Conservation (phyloP, 2,113 vertebrate species). For the Todiramphus saurophagus region DNA sequence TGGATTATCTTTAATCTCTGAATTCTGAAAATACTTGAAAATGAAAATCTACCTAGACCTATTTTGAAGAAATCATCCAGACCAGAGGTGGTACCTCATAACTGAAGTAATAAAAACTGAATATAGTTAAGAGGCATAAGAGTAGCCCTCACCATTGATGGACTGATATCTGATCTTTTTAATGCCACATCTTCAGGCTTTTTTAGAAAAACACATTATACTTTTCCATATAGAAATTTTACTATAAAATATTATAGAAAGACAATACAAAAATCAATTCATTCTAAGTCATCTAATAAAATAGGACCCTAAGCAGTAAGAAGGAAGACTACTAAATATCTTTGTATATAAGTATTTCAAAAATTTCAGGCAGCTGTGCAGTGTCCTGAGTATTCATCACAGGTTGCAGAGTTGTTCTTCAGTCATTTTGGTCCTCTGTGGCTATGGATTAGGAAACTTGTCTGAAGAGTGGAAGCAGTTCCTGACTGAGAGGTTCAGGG, state of each 20-base stretch:
- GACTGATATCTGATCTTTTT: not conserved
- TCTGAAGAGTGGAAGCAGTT: not conserved
- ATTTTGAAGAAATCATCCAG: not conserved
- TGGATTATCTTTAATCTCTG: not conserved
- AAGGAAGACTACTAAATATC: not conserved
- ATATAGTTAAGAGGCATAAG: not conserved
- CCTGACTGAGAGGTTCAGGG: not conserved
- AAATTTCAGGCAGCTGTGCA: not conserved
- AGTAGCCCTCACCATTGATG: not conserved
- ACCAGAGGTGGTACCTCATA: not conserved
- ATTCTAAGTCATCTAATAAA: not conserved
- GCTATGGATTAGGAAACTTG: not conserved
- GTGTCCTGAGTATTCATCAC: not conserved
- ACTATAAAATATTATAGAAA: not conserved
- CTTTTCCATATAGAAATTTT: not conserved
- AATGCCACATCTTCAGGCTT: not conserved
- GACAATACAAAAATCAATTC: not conserved
- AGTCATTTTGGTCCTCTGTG: not conserved
- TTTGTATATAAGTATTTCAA: not conserved
- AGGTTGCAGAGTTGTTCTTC: not conserved
- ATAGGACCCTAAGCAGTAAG: not conserved
- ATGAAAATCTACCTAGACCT: not conserved
- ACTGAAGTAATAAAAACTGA: not conserved
- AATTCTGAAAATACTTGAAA: not conserved
- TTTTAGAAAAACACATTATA: not conserved